phyloP scores from a whole-genome alignment of 1,140 invertebrate genomes.

The Aphis craccivora region DNA sequence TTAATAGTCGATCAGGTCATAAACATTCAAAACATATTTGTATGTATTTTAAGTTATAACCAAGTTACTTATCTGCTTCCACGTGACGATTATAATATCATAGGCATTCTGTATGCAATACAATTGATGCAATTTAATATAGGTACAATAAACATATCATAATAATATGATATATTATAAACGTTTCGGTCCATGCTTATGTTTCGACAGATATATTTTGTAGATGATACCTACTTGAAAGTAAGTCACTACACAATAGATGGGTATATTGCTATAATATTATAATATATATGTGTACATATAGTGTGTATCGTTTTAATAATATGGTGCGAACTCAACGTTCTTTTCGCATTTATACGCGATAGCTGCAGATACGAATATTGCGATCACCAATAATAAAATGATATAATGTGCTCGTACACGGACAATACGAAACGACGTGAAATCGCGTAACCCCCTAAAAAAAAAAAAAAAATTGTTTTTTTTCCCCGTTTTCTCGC shows the following conservation, averaged over 20 bases:
- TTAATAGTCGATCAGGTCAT: too few relatives aligned
- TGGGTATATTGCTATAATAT: not conserved
- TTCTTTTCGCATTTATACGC: not conserved
- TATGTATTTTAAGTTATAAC: too few relatives aligned
- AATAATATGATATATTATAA: too few relatives aligned
- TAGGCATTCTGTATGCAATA: too few relatives aligned
- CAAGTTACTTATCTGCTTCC: too few relatives aligned
- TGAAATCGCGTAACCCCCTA: slow-evolving; percentile 17
- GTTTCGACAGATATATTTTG: too few relatives aligned
- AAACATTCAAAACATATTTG: too few relatives aligned
- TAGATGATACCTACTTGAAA: too few relatives aligned
- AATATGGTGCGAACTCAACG: not conserved
- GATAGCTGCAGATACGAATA: not conserved
- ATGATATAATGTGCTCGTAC: not conserved
- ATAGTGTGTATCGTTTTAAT: not conserved
- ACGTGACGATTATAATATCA: too few relatives aligned
- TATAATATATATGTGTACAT: not conserved
- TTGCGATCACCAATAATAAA: not conserved
- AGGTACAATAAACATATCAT: too few relatives aligned
- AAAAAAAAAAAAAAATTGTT: slow-evolving; percentile 13
- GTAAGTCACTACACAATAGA: not conserved
- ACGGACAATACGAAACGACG: not conserved
- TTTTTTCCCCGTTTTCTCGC: not conserved
- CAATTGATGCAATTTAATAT: too few relatives aligned
- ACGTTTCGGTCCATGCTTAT: too few relatives aligned